Conservation (phyloP, 2,797 vertebrate species). For the Dromococcyx pavoninus region DNA sequence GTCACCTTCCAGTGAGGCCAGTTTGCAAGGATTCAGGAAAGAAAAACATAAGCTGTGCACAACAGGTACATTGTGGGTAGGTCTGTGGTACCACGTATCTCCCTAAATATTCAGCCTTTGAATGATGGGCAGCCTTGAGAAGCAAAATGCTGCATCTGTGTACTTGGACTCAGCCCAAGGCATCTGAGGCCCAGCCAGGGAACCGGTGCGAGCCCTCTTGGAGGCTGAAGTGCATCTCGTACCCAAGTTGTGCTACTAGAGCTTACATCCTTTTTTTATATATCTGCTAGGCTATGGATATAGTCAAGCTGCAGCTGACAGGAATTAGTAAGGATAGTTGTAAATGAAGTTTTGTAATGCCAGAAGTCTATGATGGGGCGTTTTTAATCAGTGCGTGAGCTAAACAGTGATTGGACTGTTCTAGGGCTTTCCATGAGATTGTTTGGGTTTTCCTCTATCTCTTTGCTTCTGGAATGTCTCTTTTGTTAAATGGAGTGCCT, state of each 20-base stretch:
- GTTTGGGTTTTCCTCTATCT: not conserved
- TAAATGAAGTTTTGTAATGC: conserved; percentile 21
- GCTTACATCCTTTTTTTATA: not conserved
- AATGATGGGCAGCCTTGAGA: not conserved
- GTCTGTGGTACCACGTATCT: not conserved
- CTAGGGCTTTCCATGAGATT: not conserved
- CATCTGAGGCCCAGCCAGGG: not conserved
- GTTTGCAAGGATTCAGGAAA: not conserved
- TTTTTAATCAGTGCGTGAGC: not conserved
- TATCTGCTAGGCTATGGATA: not conserved
- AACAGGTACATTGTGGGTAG: not conserved
- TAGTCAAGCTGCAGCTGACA: conserved; percentile 26
- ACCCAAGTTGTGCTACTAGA: not conserved
- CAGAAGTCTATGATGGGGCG: not conserved
- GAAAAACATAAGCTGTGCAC: rapidly evolving
- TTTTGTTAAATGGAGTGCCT: not conserved
- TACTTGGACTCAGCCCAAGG: not conserved
- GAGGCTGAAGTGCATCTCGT: not conserved
- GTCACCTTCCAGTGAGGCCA: not conserved
- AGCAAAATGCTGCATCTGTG: not conserved
- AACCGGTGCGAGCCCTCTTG: not conserved
- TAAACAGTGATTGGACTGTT: not conserved
- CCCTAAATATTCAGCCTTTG: not conserved
- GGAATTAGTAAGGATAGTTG: conserved; percentile 30
- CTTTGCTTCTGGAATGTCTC: not conserved